phyloP scores from a whole-genome alignment of 1,140 invertebrate genomes.

The Drosophila parabipectinata region DNA sequence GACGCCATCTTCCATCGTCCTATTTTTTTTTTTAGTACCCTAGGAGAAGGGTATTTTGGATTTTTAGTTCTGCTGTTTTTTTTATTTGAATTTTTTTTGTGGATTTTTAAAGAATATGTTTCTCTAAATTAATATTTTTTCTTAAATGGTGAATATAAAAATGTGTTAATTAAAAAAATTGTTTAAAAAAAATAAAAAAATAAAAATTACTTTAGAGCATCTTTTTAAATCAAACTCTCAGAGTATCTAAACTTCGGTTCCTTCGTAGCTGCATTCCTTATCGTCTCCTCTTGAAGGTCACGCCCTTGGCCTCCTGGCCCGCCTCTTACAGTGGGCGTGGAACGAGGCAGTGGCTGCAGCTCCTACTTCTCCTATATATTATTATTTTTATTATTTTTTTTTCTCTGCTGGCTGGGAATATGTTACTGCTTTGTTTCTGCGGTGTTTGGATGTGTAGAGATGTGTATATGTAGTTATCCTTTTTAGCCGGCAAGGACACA shows the following conservation, averaged over 20 bases:
- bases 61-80: background rate
- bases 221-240: background rate
- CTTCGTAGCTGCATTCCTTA: background rate
- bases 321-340: background rate
- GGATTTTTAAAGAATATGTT: too few relatives aligned
- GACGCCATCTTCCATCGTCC: conserved; percentile 16
- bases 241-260: background rate
- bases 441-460: background rate
- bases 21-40: background rate
- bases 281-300: background rate
- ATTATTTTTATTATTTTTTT: background rate
- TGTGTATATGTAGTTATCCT: conserved; percentile 7
- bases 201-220: too few relatives aligned
- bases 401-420: background rate
- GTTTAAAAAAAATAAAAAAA: too few relatives aligned
- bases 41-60: background rate
- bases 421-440: too few relatives aligned
- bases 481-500: conserved; percentile 26
- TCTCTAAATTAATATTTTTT: too few relatives aligned
- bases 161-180: too few relatives aligned
- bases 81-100: too few relatives aligned
- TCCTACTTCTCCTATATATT: background rate
- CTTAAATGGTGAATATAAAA: too few relatives aligned
- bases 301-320: background rate
- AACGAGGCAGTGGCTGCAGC: background rate